These are phyloP conservation scores for Pseudorasbora parva DNA, from an alignment of 2,113 vertebrate genomes.

Conservation along the genomic window DNA sequence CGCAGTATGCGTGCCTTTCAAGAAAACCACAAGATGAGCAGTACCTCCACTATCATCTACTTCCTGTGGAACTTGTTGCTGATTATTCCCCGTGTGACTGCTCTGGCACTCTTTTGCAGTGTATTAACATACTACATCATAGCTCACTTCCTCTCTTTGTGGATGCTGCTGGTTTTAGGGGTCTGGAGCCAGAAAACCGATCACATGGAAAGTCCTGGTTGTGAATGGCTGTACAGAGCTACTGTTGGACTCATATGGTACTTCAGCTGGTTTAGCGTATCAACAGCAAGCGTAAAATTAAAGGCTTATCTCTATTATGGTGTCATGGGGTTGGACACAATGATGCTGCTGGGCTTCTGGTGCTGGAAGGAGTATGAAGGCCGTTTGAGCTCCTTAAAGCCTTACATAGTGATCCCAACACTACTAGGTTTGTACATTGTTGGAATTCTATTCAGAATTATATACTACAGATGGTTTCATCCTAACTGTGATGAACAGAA, in stretches of 20 bases:
- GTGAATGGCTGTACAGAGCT: constrained; percentile 79
- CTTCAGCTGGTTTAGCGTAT: constrained; percentile 86
- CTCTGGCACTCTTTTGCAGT: constrained; percentile 73
- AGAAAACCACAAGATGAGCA: constrained; percentile 67
- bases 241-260: constrained; percentile 80
- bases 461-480: constrained; percentile 67
- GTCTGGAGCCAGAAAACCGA: constrained; percentile 77
- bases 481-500: constrained; percentile 50
- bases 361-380: constrained; percentile 57
- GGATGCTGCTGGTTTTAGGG: constrained; percentile 79
- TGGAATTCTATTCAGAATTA: constrained; percentile 55
- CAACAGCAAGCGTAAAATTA: constrained; percentile 64
- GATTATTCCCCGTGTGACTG: constrained; percentile 75
- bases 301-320: constrained; percentile 76
- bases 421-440: rapidly evolving
- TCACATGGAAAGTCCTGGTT: constrained; percentile 70
- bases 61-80: constrained; percentile 85
- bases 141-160: constrained; percentile 75
- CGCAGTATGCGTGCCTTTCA: constrained; percentile 76
- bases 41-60: constrained; percentile 66
- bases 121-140: constrained; percentile 65
- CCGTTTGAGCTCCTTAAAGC: rapidly evolving
- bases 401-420: neutral
- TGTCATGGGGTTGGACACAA: constrained; percentile 77
- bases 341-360: constrained; percentile 75